Percentiles rank a stretch among this genome's conserved stretches.
Conservation (phyloP, 2,113 vertebrate species). For the Odobenus rosmarus region DNA sequence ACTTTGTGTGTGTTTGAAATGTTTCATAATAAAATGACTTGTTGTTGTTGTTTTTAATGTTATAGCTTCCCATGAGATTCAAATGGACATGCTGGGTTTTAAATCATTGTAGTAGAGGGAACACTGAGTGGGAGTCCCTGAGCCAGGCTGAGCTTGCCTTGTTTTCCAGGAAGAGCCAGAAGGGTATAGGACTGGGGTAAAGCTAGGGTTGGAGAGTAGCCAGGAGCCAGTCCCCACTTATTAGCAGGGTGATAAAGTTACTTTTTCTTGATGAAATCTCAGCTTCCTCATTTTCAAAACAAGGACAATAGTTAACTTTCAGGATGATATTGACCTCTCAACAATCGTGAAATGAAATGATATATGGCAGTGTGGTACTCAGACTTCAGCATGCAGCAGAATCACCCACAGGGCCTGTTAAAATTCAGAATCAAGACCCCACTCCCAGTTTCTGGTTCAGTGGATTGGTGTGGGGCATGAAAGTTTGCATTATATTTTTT, state of each 20-base stretch:
- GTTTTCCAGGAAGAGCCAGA: neutral
- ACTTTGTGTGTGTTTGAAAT: neutral
- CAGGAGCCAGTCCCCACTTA: neutral
- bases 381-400: neutral
- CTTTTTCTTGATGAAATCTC: neutral
- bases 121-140: neutral
- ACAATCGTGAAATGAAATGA: neutral
- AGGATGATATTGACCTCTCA: neutral
- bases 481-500: neutral
- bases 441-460: neutral
- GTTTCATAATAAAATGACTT: neutral
- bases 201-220: too few species aligned
- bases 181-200: neutral
- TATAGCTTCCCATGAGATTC: neutral
- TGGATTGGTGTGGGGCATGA: neutral
- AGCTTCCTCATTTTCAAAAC: neutral
- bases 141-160: neutral
- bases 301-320: neutral
- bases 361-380: neutral
- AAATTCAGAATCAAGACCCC: neutral
- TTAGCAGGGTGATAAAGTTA: neutral
- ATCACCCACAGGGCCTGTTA: neutral
- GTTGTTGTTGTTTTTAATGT: neutral
- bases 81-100: neutral
- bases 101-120: neutral